Evolutionary conservation across 2,113 vertebrate species (phyloP).

Genomic region (Zosterops lateralis): DNA sequence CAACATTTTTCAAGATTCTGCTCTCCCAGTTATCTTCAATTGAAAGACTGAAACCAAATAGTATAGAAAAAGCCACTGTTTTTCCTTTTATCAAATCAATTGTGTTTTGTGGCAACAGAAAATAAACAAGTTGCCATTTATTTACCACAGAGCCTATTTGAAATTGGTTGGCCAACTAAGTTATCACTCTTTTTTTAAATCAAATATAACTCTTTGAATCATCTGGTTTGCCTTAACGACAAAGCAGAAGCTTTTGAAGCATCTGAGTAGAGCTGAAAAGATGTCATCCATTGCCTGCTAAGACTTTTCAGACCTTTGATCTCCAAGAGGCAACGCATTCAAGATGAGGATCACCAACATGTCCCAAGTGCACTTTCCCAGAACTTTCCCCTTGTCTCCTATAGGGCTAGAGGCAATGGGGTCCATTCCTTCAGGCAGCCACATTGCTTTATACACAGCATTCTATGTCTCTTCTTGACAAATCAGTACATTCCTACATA

Average conservation of each 20-base stretch:
- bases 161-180: slow-evolving; percentile 5
- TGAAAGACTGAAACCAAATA: not conserved
- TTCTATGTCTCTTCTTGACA: not conserved
- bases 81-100: not conserved
- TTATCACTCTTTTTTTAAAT: not conserved
- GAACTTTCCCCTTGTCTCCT: not conserved
- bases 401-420: not conserved
- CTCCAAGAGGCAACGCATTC: rapidly evolving
- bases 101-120: not conserved
- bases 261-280: not conserved
- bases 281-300: not conserved
- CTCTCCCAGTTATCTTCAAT: not conserved
- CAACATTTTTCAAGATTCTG: not conserved
- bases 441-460: not conserved
- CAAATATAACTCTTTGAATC: not conserved
- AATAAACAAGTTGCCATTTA: slow-evolving; percentile 25
- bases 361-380: not conserved
- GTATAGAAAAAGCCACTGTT: not conserved
- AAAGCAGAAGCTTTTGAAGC: not conserved
- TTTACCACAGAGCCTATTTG: not conserved
- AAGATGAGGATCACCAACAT: not conserved
- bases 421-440: not conserved
- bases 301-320: not conserved
- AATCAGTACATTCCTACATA: not conserved
- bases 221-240: not conserved